These are phyloP conservation scores for Agrochola lota DNA, from an alignment of 2,888 invertebrate genomes.

Conservation along the genomic window DNA sequence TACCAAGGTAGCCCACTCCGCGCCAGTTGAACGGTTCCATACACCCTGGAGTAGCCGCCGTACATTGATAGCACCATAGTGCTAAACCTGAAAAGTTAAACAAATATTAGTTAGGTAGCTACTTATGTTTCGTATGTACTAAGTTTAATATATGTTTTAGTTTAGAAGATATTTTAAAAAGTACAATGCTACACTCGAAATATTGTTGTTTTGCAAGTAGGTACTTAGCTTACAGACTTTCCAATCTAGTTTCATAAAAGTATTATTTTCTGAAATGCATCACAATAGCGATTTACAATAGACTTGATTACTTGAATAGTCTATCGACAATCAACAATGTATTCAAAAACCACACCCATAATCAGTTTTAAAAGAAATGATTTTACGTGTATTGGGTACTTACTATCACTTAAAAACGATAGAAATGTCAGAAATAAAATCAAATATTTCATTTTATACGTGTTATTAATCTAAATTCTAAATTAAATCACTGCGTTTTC, in stretches of 20 bases:
- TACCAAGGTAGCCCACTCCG: slow-evolving; percentile 93
- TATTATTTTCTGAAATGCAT: slow-evolving; percentile 3
- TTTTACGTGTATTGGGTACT: slow-evolving; percentile 57
- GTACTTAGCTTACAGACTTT: background rate
- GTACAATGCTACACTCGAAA: background rate
- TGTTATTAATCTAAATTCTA: too few relatives aligned
- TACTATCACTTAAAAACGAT: slow-evolving; percentile 66
- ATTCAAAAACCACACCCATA: slow-evolving; percentile 73
- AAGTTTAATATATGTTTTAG: too few relatives aligned
- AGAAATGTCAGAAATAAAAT: slow-evolving; percentile 59
- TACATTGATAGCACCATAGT: slow-evolving; percentile 97
- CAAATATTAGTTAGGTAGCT: background rate
- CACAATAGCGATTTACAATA: slow-evolving; percentile 45
- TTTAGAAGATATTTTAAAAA: background rate
- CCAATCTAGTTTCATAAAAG: slow-evolving; percentile 1
- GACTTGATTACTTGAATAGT: slow-evolving; percentile 25
- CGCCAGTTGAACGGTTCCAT: slow-evolving; percentile 96
- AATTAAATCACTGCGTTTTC: slow-evolving; percentile 1
- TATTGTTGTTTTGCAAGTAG: background rate
- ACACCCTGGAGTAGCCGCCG: slow-evolving; percentile 97
- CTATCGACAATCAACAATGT: slow-evolving; percentile 42
- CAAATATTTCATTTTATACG: slow-evolving; percentile 66
- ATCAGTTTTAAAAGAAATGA: slow-evolving; percentile 7
- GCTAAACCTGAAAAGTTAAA: slow-evolving; percentile 86
- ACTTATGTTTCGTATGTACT: background rate